Conservation (phyloP, 1,140 invertebrate genomes). For the Caenorhabditis inopinata region DNA sequence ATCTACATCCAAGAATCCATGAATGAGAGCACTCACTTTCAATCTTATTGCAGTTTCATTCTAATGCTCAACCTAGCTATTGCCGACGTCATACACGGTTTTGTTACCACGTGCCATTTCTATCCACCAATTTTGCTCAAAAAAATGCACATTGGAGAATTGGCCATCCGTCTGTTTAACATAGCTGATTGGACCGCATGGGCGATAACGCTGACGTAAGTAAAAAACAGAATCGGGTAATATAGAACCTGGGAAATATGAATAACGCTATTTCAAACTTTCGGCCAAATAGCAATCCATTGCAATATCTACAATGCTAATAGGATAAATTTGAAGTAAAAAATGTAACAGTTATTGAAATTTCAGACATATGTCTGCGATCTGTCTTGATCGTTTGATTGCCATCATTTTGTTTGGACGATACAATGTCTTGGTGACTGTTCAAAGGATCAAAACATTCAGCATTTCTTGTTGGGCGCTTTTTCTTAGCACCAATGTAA, state of each 20-base stretch:
- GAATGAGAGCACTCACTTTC: too few relatives aligned
- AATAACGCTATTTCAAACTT: background rate
- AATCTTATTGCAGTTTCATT: slow-evolving; percentile 58
- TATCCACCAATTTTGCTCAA: slow-evolving; percentile 64
- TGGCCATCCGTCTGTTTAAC: slow-evolving; percentile 61
- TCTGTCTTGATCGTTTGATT: slow-evolving; percentile 63
- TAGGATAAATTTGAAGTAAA: too few relatives aligned
- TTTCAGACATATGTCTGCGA: slow-evolving; percentile 65
- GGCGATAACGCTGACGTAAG: slow-evolving; percentile 64
- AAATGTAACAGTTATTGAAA: too few relatives aligned
- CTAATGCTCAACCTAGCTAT: slow-evolving; percentile 63
- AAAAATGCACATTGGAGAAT: slow-evolving; percentile 50
- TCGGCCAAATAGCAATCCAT: too few relatives aligned
- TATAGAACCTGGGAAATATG: slow-evolving; percentile 12
- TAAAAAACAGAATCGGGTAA: background rate
- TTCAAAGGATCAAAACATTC: slow-evolving; percentile 52
- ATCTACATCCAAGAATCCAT: too few relatives aligned
- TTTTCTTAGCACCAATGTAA: slow-evolving; percentile 55
- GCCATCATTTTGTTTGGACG: slow-evolving; percentile 63
- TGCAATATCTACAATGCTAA: too few relatives aligned
- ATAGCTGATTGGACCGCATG: slow-evolving; percentile 66
- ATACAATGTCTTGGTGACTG: slow-evolving; percentile 60
- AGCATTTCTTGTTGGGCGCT: slow-evolving; percentile 59
- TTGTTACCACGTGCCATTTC: slow-evolving; percentile 65
- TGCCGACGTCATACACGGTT: slow-evolving; percentile 63